Base-by-base conservation (phyloP, 2,888 invertebrate species). In the Plagodis dolabraria region DNA sequence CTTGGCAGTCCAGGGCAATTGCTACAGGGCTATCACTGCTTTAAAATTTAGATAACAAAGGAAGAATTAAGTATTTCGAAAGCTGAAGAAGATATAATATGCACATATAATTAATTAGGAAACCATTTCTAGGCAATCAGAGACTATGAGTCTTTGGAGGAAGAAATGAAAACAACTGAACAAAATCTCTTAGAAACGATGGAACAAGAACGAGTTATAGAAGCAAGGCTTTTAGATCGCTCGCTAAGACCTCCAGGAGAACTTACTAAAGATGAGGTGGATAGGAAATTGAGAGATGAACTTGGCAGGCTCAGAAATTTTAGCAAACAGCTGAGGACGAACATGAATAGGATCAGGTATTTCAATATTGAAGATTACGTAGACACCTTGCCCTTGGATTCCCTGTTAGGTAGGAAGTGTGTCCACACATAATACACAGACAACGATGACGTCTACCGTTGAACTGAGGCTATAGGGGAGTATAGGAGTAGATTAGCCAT, bases 161-260 rank as follows among this genome's bases (percentile, higher is more conserved):
- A 94, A 74, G 97, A 97, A 84, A 93, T 97, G 60, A 80, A 87
- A 36, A 91, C 94, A 11, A 84, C 96, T 42, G 96, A 96, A 77
- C 93, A 94, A 63, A 94, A 95, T 33, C 82, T 96, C n/a, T 70
- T 94, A 49, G 94, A 94, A 44, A 96, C 96, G 72, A 94, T 94
- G 69, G 95, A 96, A 65, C 94, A 95, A 44, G 92, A 95, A 65
- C 95, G 96, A 72, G 85, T 96, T 56, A 95, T 95, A 5, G 95
- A 96, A 81, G 95, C 96, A 0, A 94, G 96, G 67, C 85, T 97
- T 51, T 95, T 95, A 70, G 96, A 96, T 79, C 93, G 96, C 38
- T 92, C 93, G 5, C 94, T 94, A 71, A 93, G 96, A 56, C 94
- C 95, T 6, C 93, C 94, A 6, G 94, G 94, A 22, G 97, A 97